Conservation (phyloP, 2,113 vertebrate genomes). For the Mastomys natalensis region DNA sequence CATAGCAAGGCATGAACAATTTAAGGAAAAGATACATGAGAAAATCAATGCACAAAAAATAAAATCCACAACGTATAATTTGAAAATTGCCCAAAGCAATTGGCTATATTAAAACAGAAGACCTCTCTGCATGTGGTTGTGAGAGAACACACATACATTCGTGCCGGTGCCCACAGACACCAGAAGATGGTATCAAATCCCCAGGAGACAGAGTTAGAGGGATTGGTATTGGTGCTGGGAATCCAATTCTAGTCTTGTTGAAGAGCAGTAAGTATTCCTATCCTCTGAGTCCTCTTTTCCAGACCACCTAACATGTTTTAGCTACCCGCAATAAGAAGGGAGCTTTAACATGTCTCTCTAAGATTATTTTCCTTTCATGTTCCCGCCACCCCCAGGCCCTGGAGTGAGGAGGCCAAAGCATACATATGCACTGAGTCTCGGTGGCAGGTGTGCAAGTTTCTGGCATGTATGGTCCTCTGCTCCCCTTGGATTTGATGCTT, state of each 20-base stretch:
- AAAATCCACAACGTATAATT: background rate
- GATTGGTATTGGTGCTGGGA: background rate
- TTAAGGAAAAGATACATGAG: background rate
- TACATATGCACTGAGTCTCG: background rate
- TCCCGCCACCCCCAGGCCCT: background rate
- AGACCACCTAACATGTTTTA: background rate
- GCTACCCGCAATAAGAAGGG: background rate
- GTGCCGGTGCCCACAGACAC: background rate
- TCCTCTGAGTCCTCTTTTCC: background rate
- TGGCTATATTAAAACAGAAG: background rate
- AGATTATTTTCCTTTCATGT: background rate
- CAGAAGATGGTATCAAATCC: background rate
- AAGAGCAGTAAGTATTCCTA: background rate
- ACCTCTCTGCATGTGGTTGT: background rate
- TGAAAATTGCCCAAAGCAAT: background rate
- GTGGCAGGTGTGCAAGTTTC: background rate
- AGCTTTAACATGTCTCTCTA: background rate
- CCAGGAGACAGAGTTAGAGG: background rate
- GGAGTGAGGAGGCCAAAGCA: background rate
- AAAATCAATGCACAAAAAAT: background rate
- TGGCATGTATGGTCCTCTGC: background rate
- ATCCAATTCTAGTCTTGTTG: no score
- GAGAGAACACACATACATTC: no score
- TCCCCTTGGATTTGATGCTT: background rate
- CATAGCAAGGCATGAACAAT: constrained; percentile 19